Evolutionary conservation across 2,888 invertebrate genomes (phyloP).

Genomic region (Campopleginae sp.): DNA sequence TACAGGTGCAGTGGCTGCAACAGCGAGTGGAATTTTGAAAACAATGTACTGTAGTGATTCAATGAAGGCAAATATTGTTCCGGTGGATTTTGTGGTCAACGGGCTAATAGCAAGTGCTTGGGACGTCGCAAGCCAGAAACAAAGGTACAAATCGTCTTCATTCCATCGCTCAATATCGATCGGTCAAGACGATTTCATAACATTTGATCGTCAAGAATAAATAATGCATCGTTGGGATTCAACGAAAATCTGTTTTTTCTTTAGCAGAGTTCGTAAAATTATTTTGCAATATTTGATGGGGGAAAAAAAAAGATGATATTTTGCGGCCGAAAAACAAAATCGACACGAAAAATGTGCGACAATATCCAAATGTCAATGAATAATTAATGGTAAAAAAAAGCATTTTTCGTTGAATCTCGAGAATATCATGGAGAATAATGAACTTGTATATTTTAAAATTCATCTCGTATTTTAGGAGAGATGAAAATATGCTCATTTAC

Average conservation of each 20-base stretch:
- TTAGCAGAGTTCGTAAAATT: too few species aligned
- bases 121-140: conserved; percentile 83
- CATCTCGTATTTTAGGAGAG: conserved; percentile 69
- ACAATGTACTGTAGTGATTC: conserved; percentile 87
- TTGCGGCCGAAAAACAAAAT: too few species aligned
- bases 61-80: conserved; percentile 90
- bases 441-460: conserved; percentile 6
- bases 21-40: conserved; percentile 88
- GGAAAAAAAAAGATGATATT: too few species aligned
- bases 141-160: conserved; percentile 71
- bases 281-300: too few species aligned
- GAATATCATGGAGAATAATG: background rate
- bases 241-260: too few species aligned
- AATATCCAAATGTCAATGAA: too few species aligned
- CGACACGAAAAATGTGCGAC: too few species aligned
- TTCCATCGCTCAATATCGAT: background rate
- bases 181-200: background rate
- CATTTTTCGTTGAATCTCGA: too few species aligned
- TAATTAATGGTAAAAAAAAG: too few species aligned
- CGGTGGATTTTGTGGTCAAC: conserved; percentile 90
- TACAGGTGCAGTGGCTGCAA: conserved; percentile 87
- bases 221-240: too few species aligned
- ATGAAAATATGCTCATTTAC: conserved; percentile 88
- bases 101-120: conserved; percentile 89
- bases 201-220: too few species aligned